Conservation (phyloP, 2,113 vertebrate species). For the Ceuthmochares aereus region DNA sequence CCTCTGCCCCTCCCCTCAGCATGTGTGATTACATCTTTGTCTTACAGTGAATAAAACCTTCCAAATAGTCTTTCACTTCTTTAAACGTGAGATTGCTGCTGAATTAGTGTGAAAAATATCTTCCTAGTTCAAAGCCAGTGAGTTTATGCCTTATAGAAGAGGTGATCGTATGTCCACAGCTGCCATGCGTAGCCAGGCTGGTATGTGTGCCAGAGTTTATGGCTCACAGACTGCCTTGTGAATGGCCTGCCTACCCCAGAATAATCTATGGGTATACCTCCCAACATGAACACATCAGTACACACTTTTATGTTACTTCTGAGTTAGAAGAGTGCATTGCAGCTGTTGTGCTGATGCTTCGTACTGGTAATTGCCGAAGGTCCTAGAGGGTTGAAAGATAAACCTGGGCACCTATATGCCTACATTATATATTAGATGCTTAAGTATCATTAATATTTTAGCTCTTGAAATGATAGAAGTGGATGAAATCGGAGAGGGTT, state of each 20-base stretch:
- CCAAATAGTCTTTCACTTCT: neutral
- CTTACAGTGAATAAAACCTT: neutral
- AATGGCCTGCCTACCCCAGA: neutral
- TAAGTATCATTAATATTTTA: slow-evolving; percentile 35
- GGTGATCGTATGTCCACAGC: neutral
- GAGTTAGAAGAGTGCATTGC: neutral
- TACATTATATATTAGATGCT: neutral
- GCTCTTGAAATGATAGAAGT: slow-evolving; percentile 17
- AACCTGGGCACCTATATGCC: neutral
- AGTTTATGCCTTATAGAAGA: neutral
- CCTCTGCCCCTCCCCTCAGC: neutral
- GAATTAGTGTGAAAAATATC: neutral
- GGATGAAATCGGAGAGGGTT: neutral
- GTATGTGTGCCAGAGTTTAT: neutral
- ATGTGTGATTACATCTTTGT: rapidly evolving
- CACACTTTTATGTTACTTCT: rapidly evolving
- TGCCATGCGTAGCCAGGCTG: neutral
- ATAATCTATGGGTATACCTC: neutral
- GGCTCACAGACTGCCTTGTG: neutral
- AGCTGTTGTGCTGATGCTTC: neutral
- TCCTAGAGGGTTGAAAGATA: neutral
- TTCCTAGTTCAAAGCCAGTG: neutral
- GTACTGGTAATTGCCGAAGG: neutral
- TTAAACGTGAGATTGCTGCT: neutral
- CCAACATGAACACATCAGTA: rapidly evolving